These are phyloP conservation scores for Macropodus opercularis DNA, from an alignment of 2,797 vertebrate species.

Conservation along the genomic window DNA sequence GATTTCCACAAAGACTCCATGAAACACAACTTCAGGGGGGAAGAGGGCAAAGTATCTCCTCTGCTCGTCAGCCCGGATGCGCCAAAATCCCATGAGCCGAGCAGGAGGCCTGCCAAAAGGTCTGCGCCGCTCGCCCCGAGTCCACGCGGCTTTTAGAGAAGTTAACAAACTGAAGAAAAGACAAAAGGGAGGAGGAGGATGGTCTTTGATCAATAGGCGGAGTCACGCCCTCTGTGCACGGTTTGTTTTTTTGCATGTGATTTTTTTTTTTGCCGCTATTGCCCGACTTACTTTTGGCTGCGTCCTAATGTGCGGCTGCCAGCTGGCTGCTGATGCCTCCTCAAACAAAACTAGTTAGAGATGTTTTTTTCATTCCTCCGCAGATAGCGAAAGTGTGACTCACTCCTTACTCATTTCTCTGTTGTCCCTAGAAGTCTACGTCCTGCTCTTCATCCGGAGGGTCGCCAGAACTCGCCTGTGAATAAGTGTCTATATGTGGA, in stretches of 20 bases:
- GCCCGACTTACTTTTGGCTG: slow-evolving; percentile 44
- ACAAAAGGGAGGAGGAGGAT: slow-evolving; percentile 75
- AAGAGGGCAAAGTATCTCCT: background rate
- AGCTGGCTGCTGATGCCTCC: slow-evolving; percentile 1
- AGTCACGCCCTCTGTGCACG: slow-evolving; percentile 58
- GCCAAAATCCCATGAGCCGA: slow-evolving; percentile 11
- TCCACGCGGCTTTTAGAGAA: slow-evolving; percentile 65
- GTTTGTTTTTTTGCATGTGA: slow-evolving; percentile 50
- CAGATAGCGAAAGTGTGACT: background rate
- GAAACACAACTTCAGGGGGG: slow-evolving; percentile 31
- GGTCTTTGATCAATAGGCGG: slow-evolving; percentile 80
- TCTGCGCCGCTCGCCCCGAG: slow-evolving; percentile 19
- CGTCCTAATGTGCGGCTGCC: slow-evolving; percentile 4
- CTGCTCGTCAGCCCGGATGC: slow-evolving; percentile 15
- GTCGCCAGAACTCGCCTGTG: too few species aligned
- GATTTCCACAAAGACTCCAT: slow-evolving; percentile 60
- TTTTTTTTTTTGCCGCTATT: slow-evolving; percentile 43
- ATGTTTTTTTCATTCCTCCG: background rate
- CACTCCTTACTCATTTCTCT: background rate
- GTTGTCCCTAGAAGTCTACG: background rate
- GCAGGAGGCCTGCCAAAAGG: background rate
- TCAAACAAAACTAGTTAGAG: background rate
- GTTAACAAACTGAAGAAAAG: slow-evolving; percentile 70
- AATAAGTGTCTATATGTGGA: too few species aligned
- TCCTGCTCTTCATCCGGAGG: background rate